Evolutionary conservation across 2,113 vertebrate genomes (phyloP).

Genomic region (Calidris pugnax): DNA sequence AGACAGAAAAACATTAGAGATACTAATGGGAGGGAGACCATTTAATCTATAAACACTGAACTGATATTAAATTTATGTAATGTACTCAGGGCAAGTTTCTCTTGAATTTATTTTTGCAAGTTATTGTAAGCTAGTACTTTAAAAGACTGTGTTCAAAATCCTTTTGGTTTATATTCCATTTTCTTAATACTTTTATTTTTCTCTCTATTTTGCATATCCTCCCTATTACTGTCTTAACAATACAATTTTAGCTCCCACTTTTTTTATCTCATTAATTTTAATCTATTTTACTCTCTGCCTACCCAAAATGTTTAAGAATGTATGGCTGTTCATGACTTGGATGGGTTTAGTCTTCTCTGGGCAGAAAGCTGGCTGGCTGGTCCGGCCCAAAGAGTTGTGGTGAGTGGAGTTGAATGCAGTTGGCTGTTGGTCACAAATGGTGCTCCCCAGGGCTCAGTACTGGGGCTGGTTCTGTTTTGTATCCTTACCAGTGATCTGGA

Average conservation of each 20-base stretch:
- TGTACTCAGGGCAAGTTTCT: not conserved
- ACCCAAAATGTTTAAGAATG: not conserved
- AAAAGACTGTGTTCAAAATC: not conserved
- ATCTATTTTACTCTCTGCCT: not conserved
- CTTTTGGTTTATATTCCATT: not conserved
- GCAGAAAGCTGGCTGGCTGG: not conserved
- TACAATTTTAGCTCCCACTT: not conserved
- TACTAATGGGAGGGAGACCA: not conserved
- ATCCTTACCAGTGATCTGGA: not conserved
- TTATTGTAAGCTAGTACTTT: not conserved
- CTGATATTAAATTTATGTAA: not conserved
- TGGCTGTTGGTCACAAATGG: not conserved
- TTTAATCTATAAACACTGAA: not conserved
- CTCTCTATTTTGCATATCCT: not conserved
- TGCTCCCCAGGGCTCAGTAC: not conserved
- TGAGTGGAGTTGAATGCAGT: not conserved
- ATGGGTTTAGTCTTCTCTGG: not conserved
- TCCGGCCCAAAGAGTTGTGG: not conserved
- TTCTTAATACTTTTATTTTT: not conserved
- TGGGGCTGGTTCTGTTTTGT: not conserved
- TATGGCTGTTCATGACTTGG: not conserved
- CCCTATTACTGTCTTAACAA: not conserved
- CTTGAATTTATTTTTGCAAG: not conserved
- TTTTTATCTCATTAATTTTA: not conserved
- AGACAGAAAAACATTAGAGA: not conserved